A percentile compares a stretch with the other conserved stretches of the same genome.
Evolutionary conservation across 2,113 vertebrate genomes (phyloP).

Genomic region (Paratilapia polleni): DNA sequence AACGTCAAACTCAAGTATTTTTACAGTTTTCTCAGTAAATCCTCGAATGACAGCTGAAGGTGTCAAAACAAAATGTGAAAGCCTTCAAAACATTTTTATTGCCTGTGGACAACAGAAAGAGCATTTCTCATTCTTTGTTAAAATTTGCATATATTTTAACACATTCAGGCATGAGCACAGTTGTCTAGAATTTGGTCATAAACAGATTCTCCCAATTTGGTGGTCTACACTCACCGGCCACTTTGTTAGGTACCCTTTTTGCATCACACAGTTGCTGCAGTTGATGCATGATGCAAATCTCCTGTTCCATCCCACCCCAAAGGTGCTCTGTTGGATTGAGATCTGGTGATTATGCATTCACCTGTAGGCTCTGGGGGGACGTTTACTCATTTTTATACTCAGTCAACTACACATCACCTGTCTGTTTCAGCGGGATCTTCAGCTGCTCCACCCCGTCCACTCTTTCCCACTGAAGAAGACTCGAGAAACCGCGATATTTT

Average conservation of each 20-base stretch:
- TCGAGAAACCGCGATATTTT: slow-evolving; percentile 16
- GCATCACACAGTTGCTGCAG: too few relatives aligned
- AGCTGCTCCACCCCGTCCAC: background rate
- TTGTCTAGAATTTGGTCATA: background rate
- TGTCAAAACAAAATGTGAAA: too few relatives aligned
- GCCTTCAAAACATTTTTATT: background rate
- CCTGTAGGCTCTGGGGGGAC: background rate
- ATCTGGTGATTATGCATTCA: too few relatives aligned
- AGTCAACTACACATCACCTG: too few relatives aligned
- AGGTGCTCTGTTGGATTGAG: too few relatives aligned
- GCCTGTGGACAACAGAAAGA: background rate
- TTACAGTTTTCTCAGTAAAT: background rate
- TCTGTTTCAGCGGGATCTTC: slow-evolving; percentile 9
- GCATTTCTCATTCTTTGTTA: too few relatives aligned
- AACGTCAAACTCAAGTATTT: background rate
- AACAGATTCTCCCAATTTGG: background rate
- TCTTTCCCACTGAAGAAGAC: background rate
- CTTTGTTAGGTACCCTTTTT: background rate
- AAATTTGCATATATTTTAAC: too few relatives aligned
- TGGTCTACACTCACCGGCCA: background rate
- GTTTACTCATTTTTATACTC: background rate
- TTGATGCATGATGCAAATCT: too few relatives aligned
- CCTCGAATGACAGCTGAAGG: too few relatives aligned
- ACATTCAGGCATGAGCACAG: background rate
- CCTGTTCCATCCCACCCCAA: too few relatives aligned